Evolutionary conservation across 2,888 invertebrate genomes (phyloP).

Genomic region (Epinotia demarniana): DNA sequence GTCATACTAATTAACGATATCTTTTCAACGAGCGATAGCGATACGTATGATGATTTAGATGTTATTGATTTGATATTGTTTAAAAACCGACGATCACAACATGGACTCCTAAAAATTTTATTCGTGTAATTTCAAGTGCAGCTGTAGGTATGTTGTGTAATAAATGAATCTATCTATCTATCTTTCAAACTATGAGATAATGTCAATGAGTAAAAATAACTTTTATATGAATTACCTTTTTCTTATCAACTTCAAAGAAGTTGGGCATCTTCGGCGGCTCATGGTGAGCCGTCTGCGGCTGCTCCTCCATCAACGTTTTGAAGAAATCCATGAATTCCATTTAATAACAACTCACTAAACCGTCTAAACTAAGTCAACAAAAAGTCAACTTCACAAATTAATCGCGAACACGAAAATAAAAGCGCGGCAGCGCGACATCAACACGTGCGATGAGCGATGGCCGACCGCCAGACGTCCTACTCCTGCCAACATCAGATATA

Average conservation of each 20-base stretch:
- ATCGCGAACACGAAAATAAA: slow-evolving; percentile 56
- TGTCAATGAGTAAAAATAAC: not conserved
- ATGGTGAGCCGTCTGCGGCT: slow-evolving; percentile 62
- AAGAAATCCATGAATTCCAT: slow-evolving; percentile 80
- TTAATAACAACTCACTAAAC: slow-evolving; percentile 53
- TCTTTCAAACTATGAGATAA: no score
- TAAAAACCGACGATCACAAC: no score
- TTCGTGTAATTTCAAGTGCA: no score
- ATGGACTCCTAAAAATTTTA: no score
- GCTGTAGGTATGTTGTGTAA: no score
- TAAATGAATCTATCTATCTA: no score
- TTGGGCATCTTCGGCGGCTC: slow-evolving; percentile 77
- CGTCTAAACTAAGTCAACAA: slow-evolving; percentile 58
- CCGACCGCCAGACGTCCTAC: slow-evolving; percentile 78
- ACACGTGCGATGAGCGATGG: slow-evolving; percentile 75
- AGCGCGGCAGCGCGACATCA: slow-evolving; percentile 61
- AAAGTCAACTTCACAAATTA: slow-evolving; percentile 50
- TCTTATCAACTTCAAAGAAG: slow-evolving; percentile 80
- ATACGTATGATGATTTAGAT: no score
- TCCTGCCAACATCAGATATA: slow-evolving; percentile 82
- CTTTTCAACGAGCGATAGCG: no score
- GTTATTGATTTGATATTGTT: no score
- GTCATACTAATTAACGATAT: not conserved
- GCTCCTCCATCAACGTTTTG: slow-evolving; percentile 73
- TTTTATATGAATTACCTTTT: slow-evolving; percentile 66